Conservation (phyloP, 2,797 vertebrate species). For the Pipistrellus nathusii region DNA sequence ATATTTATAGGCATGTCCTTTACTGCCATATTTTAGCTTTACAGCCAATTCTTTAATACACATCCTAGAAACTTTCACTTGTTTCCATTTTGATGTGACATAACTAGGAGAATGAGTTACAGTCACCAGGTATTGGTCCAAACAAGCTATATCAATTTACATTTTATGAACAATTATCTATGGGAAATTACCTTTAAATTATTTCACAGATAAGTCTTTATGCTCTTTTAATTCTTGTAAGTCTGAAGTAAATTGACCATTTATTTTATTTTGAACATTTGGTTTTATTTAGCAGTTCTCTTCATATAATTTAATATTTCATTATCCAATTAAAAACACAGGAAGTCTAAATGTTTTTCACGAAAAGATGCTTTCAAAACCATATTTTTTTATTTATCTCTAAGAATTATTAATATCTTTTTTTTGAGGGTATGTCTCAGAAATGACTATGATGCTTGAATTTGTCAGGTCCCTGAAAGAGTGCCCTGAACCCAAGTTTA, state of each 20-base stretch:
- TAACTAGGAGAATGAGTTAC: background rate
- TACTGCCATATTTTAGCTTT: background rate
- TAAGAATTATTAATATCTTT: background rate
- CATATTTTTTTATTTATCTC: background rate
- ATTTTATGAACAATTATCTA: background rate
- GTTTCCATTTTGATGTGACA: background rate
- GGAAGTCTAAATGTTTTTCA: background rate
- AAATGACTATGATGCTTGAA: background rate
- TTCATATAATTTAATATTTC: background rate
- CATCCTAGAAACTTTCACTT: background rate
- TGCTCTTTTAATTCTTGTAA: background rate
- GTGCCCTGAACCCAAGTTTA: background rate
- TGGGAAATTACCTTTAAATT: background rate
- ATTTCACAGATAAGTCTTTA: background rate
- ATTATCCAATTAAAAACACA: background rate
- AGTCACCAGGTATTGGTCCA: background rate
- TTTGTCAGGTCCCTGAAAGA: background rate
- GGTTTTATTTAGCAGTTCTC: background rate
- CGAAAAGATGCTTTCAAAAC: background rate
- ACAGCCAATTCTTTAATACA: background rate
- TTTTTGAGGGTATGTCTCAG: background rate
- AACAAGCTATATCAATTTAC: background rate
- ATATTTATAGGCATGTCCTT: rapidly evolving
- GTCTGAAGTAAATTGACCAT: background rate
- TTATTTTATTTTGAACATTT: conserved; percentile 19